Evolutionary conservation across 2,797 vertebrate genomes (phyloP), one percentile per base, ranked within the genome.

Genomic region (Sebastes nivosus): DNA sequence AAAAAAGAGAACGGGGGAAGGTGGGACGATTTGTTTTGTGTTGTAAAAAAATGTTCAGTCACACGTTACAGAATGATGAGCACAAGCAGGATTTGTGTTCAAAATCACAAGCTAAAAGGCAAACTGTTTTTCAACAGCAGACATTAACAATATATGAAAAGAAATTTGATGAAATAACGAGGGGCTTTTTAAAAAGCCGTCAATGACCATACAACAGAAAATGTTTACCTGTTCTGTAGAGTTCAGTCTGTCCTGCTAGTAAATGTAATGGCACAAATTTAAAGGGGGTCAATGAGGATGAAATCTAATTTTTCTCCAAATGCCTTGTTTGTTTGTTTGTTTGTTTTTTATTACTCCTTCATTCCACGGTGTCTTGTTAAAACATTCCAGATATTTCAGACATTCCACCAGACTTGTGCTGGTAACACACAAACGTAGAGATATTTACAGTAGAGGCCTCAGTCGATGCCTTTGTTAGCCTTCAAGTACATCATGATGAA

Each of bases 341-440:
- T 72, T 46, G 38, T 34, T 29, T 58, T 42, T 55, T 25, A 66
- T 71, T 59, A 72, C 42, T 74, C 66, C 52, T 27, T 82, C 75
- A 87, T 87, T 92, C 84, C 86, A 82, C 82, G 58, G 88, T 85
- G 81, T 91, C 90, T 90, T 89, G 88, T 94, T 81, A 72, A 86
- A 94, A 96, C 95, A 96, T 96, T 96, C 95, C 95, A 93, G 85
- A 95, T 89, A 91, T 94, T 95, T 82, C 85, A 67, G 69, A 96
- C 95, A 96, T 96, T 96, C 96, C 95, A 84, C 88, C 81, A 85
- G 81, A 87, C 77, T 60, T 18, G 76, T 60, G 82, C 90, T 90
- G 85, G 88, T 86, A 84, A 75, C 30, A 57, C 67, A 59, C 42
- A 61, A 71, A 70, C 58, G 27, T 77, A 25, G 76, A 83, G 60